A percentile compares a stretch with the other conserved stretches of the same genome.
These are phyloP conservation scores for Leptodactylus fallax DNA, from an alignment of 2,797 vertebrate genomes.

Conservation along the genomic window DNA sequence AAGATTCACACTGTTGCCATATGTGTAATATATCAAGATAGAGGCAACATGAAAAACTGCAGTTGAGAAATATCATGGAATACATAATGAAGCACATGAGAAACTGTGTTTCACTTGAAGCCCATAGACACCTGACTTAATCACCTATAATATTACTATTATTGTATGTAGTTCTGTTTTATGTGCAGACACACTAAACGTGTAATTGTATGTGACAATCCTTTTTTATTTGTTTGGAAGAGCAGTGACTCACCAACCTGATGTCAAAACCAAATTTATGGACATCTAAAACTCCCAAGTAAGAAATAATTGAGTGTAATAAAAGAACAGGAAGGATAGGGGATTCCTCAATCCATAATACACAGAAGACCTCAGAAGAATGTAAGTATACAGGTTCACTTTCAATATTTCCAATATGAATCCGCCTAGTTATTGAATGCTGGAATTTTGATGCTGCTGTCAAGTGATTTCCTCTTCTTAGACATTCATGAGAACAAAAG, in stretches of 20 bases:
- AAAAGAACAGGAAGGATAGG: conserved; percentile 36
- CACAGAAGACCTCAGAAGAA: conserved; percentile 30
- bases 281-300: conserved; percentile 28
- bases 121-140: background rate
- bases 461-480: conserved; percentile 25
- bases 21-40: too few species aligned
- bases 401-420: background rate
- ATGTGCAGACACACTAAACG: background rate
- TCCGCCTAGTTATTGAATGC: background rate
- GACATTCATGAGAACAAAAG: conserved; percentile 30
- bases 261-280: conserved; percentile 26
- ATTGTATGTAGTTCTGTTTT: background rate
- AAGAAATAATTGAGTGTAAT: conserved; percentile 42
- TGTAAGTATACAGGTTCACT: conserved; percentile 34
- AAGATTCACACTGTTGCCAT: too few species aligned
- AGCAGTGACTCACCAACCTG: background rate
- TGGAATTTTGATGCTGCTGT: conserved; percentile 31
- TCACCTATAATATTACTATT: background rate
- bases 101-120: too few species aligned
- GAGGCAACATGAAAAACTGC: too few species aligned
- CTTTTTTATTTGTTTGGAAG: background rate
- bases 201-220: background rate
- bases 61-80: too few species aligned
- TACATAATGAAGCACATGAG: too few species aligned
- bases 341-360: conserved; percentile 24